These are phyloP conservation scores for Bradypodion ventrale DNA, from an alignment of 2,797 vertebrate species.

Conservation along the genomic window DNA sequence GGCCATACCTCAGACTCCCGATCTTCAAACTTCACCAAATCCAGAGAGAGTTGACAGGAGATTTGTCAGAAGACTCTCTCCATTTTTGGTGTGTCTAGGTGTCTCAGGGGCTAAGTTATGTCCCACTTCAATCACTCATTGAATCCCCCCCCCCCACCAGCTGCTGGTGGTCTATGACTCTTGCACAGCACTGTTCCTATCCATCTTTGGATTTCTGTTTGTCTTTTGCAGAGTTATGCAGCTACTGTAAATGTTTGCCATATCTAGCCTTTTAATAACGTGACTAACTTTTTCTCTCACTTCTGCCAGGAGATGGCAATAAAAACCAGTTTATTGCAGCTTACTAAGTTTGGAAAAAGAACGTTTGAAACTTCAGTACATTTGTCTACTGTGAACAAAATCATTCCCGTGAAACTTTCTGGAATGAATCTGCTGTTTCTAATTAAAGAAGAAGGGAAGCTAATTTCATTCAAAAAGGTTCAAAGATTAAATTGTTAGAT, in stretches of 20 bases:
- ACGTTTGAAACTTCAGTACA: neutral
- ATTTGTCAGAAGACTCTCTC: no score
- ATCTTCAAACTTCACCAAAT: no score
- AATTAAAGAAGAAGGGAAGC: neutral
- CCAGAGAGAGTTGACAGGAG: no score
- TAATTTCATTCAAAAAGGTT: neutral
- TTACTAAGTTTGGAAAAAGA: neutral
- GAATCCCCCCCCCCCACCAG: no score
- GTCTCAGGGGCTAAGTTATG: no score
- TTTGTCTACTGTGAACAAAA: neutral
- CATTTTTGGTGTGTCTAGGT: no score
- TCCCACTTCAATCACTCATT: no score
- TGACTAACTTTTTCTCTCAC: neutral
- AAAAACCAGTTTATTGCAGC: constrained; percentile 6
- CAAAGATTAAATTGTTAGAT: neutral
- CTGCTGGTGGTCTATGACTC: no score
- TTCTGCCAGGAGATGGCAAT: constrained; percentile 38
- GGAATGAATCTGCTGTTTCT: neutral
- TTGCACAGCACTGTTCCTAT: no score
- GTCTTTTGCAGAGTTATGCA: neutral
- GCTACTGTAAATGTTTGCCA: neutral
- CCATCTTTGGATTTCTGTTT: neutral
- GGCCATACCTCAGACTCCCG: no score
- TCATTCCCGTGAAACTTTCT: neutral
- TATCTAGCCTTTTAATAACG: neutral